These are phyloP conservation scores for Peromyscus attwateri DNA, from an alignment of 2,797 vertebrate species.

Conservation along the genomic window DNA sequence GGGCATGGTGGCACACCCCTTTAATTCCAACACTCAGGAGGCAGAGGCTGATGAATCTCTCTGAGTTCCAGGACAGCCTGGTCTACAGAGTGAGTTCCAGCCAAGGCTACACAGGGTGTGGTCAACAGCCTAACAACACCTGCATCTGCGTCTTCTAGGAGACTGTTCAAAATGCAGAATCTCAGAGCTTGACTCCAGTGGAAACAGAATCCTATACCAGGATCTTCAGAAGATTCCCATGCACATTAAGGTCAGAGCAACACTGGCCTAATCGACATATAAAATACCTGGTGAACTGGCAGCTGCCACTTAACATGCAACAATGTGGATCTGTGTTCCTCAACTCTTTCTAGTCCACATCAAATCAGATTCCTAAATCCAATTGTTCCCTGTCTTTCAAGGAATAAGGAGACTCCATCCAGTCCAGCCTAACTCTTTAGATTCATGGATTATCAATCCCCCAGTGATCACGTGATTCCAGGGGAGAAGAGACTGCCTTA, in stretches of 20 bases:
- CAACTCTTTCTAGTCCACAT: background rate
- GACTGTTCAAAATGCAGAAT: background rate
- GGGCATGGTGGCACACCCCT: background rate
- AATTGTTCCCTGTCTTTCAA: background rate
- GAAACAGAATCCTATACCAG: background rate
- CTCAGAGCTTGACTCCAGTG: background rate
- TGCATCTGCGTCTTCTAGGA: background rate
- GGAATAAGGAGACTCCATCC: background rate
- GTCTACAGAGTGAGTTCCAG: background rate
- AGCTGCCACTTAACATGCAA: background rate
- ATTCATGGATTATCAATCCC: background rate
- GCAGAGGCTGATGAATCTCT: background rate
- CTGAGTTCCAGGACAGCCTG: background rate
- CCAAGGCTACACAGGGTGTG: background rate
- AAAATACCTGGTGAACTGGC: background rate
- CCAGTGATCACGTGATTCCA: background rate
- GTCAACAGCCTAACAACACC: background rate
- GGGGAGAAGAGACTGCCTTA: background rate
- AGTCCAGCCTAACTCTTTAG: background rate
- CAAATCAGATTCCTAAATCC: background rate
- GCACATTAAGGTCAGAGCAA: background rate
- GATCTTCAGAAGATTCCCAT: background rate
- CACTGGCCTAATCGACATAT: background rate
- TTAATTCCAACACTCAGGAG: background rate
- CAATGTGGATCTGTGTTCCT: background rate